These are phyloP conservation scores for Pantala flavescens DNA, from an alignment of 1,140 invertebrate genomes.

Conservation along the genomic window DNA sequence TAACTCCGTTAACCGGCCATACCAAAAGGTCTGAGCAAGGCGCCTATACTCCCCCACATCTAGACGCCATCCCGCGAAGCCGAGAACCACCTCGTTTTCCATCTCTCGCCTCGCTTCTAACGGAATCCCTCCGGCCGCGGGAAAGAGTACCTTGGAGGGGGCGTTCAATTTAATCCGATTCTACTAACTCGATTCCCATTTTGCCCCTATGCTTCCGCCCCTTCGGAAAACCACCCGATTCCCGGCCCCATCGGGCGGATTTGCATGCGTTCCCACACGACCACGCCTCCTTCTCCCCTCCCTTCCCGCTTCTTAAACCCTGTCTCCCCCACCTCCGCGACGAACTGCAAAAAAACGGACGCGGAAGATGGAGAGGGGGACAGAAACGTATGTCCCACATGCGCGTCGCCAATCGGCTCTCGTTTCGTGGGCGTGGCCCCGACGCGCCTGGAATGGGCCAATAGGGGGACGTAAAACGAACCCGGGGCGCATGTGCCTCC, in stretches of 20 bases:
- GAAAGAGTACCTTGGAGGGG: too few relatives aligned
- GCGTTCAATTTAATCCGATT: slow-evolving; percentile 7
- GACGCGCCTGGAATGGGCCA: background rate
- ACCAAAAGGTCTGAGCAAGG: too few relatives aligned
- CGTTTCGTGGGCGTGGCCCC: background rate
- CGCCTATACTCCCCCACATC: too few relatives aligned
- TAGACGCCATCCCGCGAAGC: too few relatives aligned
- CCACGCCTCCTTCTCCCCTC: background rate
- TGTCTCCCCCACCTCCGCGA: background rate
- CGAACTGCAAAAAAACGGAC: background rate
- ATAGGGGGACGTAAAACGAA: background rate
- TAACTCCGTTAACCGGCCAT: too few relatives aligned
- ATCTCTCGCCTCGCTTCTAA: background rate
- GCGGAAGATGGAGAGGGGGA: background rate
- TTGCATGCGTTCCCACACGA: background rate
- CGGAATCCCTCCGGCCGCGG: too few relatives aligned
- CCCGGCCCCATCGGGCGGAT: background rate
- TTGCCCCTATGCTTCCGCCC: background rate
- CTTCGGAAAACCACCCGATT: background rate
- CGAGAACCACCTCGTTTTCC: background rate
- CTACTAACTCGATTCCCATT: slow-evolving; percentile 5
- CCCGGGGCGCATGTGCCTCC: background rate
- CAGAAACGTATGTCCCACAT: background rate
- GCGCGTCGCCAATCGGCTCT: background rate
- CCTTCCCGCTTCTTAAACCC: background rate